Percentiles rank a stretch among this genome's conserved stretches.
phyloP scores from a whole-genome alignment of 2,113 vertebrate genomes.

The Clarias magur region DNA sequence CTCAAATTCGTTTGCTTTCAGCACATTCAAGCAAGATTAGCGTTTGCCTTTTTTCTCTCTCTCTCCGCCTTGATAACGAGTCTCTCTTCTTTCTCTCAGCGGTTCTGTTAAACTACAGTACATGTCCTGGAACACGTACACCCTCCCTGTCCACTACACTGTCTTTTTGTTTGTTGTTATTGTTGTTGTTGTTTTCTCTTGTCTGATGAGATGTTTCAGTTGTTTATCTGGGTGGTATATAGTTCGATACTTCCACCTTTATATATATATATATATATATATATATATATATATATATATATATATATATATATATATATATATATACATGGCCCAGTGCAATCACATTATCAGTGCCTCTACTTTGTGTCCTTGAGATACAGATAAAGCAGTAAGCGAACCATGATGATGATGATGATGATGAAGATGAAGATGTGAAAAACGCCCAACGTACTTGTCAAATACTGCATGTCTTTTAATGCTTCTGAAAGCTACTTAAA shows the following conservation, averaged over 20 bases:
- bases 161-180: constrained; percentile 52
- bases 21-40: neutral
- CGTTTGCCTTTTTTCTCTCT: neutral
- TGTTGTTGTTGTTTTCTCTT: constrained; percentile 60
- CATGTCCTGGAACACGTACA: constrained; percentile 73
- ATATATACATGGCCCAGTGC: constrained; percentile 32
- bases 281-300: constrained; percentile 20
- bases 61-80: neutral
- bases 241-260: constrained; percentile 54
- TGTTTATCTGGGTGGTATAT: constrained; percentile 75
- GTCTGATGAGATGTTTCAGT: constrained; percentile 51
- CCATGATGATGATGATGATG: constrained; percentile 7
- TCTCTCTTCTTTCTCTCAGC: neutral
- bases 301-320: constrained; percentile 36
- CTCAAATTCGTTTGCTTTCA: neutral
- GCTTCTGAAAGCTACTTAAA: neutral
- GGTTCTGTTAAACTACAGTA: neutral
- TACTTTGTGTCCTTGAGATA: constrained; percentile 61
- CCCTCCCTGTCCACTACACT: constrained; percentile 53
- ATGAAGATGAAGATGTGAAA: constrained; percentile 10
- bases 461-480: neutral
- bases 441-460: constrained; percentile 29
- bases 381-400: constrained; percentile 59
- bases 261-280: constrained; percentile 35
- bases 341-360: constrained; percentile 70